Evolutionary conservation across 2,113 vertebrate species (phyloP), one percentile per base, ranked within the genome.

Genomic region (Sterna hirundo): DNA sequence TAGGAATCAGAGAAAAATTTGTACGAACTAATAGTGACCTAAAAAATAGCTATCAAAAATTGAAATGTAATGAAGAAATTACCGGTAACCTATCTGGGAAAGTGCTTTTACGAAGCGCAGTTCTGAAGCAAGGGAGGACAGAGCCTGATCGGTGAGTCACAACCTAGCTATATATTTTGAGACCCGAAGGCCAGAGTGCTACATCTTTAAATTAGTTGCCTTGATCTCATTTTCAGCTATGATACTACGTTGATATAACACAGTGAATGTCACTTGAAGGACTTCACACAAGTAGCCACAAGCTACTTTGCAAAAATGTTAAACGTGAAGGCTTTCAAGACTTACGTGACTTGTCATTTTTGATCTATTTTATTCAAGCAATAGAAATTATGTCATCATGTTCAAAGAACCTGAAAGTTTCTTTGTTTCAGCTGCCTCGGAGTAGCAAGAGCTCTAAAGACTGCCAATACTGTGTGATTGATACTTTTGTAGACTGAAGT

Each of bases 361-460:
- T 47, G 26, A 93, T 78, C 83, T 94, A 44, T 52, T 93, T 93
- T 40, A 93, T 44, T 78, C 30, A 77, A 78, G 44, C 34, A 94
- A 65, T 5, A 55, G 44, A 64, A 93, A 86, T 84, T 60, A 88
- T 15, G 38, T 40, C 18, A 86, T 6, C 32, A 55, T 27, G 51
- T 83, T 86, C 47, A 93, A 94, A 92, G 83, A 92, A 86, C 57
- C 68, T 71, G 42, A 38, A 83, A 64, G 40, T 82, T 90, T 77
- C 46, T 86, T 21, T 58, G 55, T 66, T 92, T 92, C 68, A 75
- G 40, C 26, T 34, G 23, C 18, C 61, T 44, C 79, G 44, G n/a
- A 75, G 23, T 10, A 78, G n/a, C 40, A 94, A 61, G 25, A 91
- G 22, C 47, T 61, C 40, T 40, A 40, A 81, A 49, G 25, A 38